A percentile compares a stretch with the other conserved stretches of the same genome.
Evolutionary conservation across 2,888 invertebrate genomes (phyloP).

Genomic region (Epinotia ramella): DNA sequence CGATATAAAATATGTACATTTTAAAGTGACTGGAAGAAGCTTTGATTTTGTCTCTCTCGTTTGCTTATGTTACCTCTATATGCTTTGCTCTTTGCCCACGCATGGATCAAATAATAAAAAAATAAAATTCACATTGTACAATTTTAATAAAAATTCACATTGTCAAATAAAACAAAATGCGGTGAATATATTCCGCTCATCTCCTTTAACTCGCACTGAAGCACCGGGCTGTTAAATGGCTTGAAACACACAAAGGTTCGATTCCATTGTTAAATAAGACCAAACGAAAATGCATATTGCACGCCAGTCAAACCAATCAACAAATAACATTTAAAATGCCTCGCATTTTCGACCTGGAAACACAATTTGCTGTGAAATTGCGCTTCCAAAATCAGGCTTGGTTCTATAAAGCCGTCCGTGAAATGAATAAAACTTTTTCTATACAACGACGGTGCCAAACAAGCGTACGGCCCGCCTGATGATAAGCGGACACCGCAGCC

Average conservation of each 20-base stretch:
- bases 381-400: background rate
- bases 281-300: constrained; percentile 28
- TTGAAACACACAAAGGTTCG: constrained; percentile 40
- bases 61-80: too few species aligned
- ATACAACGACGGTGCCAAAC: too few species aligned
- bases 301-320: constrained; percentile 31
- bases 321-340: constrained; percentile 28
- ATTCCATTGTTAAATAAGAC: constrained; percentile 40
- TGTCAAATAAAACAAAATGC: background rate
- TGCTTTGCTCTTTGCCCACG: too few species aligned
- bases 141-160: too few species aligned
- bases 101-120: too few species aligned
- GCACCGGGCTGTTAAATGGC: constrained; percentile 18
- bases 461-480: too few species aligned
- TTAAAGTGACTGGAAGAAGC: too few species aligned
- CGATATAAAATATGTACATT: too few species aligned
- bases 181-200: background rate
- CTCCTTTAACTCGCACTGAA: background rate
- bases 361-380: constrained; percentile 11
- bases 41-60: too few species aligned
- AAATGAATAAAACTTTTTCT: too few species aligned
- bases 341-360: constrained; percentile 18
- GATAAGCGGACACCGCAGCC: too few species aligned
- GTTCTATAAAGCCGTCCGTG: background rate
- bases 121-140: too few species aligned